These are phyloP conservation scores for Camptogramma bilineatum DNA, from an alignment of 2,888 invertebrate species.

Conservation along the genomic window DNA sequence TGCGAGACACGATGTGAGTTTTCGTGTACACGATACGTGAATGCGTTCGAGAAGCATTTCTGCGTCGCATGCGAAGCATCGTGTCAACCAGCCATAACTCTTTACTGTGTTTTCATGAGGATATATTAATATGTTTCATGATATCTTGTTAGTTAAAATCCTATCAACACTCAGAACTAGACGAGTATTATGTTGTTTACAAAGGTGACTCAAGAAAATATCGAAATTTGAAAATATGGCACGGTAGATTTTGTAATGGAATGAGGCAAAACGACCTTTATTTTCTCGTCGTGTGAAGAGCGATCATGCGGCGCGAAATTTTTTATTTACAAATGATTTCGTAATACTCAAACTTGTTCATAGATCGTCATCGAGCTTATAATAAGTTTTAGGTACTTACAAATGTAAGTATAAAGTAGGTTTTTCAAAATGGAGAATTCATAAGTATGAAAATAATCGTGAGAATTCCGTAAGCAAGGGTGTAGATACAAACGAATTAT, in stretches of 20 bases:
- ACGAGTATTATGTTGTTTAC: background rate
- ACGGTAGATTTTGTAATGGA: slow-evolving; percentile 46
- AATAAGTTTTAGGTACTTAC: background rate
- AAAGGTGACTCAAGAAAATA: slow-evolving; percentile 26
- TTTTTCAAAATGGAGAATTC: background rate
- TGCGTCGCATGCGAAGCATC: too few relatives aligned
- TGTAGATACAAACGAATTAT: slow-evolving; percentile 10
- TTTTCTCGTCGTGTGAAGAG: slow-evolving; percentile 57
- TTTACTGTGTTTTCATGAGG: too few relatives aligned
- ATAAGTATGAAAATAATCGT: background rate
- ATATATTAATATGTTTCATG: too few relatives aligned
- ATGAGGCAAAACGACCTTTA: slow-evolving; percentile 60
- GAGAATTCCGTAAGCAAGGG: slow-evolving; percentile 3
- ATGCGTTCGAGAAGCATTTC: too few relatives aligned
- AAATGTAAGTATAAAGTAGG: background rate
- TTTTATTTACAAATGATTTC: slow-evolving; percentile 68
- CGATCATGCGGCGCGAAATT: slow-evolving; percentile 62
- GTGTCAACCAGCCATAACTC: too few relatives aligned
- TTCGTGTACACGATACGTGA: too few relatives aligned
- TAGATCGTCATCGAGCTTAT: slow-evolving; percentile 54
- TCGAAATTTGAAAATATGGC: slow-evolving; percentile 43
- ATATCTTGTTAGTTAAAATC: background rate
- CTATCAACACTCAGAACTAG: background rate
- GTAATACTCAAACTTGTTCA: slow-evolving; percentile 60
- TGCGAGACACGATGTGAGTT: too few relatives aligned